Evolutionary conservation across 2,888 invertebrate species (phyloP).

Genomic region (Machimus atricapillus): DNA sequence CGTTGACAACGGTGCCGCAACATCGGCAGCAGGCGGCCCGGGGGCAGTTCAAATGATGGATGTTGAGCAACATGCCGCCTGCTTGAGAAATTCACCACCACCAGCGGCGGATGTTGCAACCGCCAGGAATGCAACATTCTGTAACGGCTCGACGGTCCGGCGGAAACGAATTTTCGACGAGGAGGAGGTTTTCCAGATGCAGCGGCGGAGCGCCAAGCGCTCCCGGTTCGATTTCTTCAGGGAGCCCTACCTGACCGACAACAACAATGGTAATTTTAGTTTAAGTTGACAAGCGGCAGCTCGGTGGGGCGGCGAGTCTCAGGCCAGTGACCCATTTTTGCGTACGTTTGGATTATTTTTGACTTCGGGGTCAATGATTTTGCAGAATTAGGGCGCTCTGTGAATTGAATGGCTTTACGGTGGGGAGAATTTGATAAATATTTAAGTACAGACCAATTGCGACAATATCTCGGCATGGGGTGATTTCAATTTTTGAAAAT

Average conservation of each 20-base stretch:
- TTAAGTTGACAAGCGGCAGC: neutral
- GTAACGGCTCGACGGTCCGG: neutral
- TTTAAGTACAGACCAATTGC: neutral
- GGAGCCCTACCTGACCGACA: neutral
- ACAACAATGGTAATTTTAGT: conserved; percentile 1
- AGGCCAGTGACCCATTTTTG: neutral
- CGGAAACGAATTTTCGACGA: conserved; percentile 33
- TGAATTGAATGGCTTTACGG: neutral
- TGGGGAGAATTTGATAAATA: neutral
- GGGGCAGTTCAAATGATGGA: conserved; percentile 12
- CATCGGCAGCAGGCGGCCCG: neutral
- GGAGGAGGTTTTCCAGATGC: conserved; percentile 37
- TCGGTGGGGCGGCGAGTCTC: neutral
- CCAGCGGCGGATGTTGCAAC: neutral
- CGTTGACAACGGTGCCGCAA: neutral
- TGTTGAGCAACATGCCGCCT: conserved; percentile 30
- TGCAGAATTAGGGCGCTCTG: neutral
- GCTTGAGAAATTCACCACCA: neutral
- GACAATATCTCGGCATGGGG: neutral
- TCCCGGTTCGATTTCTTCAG: conserved; percentile 55
- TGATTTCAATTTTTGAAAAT: neutral
- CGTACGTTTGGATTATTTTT: conserved; percentile 11
- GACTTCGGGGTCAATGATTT: conserved; percentile 28
- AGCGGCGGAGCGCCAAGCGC: conserved; percentile 51
- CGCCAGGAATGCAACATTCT: neutral